Evolutionary conservation across 2,888 invertebrate genomes (phyloP).

Genomic region (Orthosia gracilis): DNA sequence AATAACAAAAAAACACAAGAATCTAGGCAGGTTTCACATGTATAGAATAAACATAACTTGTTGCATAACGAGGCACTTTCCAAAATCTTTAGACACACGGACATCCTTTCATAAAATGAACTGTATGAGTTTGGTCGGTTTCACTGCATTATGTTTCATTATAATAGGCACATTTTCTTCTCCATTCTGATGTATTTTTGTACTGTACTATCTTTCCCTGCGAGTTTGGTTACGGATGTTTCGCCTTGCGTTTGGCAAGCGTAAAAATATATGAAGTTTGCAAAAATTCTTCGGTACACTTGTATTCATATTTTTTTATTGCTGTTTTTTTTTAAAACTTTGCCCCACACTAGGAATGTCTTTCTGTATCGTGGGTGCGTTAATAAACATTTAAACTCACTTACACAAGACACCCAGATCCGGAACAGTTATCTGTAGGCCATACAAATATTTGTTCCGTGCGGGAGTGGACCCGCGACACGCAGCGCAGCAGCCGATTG

Average conservation of each 20-base stretch:
- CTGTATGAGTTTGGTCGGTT: conserved; percentile 38
- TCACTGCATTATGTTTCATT: conserved; percentile 45
- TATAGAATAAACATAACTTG: conserved; percentile 50
- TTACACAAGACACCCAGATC: too few species aligned
- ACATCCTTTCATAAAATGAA: conserved; percentile 54
- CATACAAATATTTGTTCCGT: too few species aligned
- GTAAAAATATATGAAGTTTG: neutral
- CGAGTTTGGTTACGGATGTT: neutral
- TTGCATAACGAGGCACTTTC: conserved; percentile 60
- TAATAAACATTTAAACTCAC: too few species aligned
- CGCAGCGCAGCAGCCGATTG: too few species aligned
- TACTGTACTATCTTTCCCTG: neutral
- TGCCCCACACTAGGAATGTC: too few species aligned
- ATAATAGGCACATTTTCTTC: conserved; percentile 24
- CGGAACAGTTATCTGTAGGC: too few species aligned
- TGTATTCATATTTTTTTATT: too few species aligned
- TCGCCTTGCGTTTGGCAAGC: neutral
- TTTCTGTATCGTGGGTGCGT: too few species aligned
- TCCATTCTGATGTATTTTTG: neutral
- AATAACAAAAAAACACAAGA: conserved; percentile 9
- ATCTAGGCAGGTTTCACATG: conserved; percentile 44
- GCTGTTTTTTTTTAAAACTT: too few species aligned
- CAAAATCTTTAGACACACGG: conserved; percentile 38
- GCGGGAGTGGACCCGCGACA: too few species aligned
- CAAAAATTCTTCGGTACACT: neutral